Conservation (phyloP, 2,113 vertebrate species). For the Struthio camelus region DNA sequence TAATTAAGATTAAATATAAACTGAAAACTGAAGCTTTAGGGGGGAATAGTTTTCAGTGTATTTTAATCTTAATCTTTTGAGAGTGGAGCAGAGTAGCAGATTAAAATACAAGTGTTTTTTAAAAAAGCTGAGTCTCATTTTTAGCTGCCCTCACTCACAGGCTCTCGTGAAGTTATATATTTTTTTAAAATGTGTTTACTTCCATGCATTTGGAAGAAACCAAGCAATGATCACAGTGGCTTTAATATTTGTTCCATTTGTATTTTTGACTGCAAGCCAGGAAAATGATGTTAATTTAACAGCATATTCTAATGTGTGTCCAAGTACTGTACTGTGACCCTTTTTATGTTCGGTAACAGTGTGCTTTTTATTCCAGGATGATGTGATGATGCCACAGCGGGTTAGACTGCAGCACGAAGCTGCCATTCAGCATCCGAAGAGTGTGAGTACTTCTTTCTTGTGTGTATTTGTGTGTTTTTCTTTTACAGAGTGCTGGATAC, state of each 20-base stretch:
- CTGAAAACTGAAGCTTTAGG: too few species aligned
- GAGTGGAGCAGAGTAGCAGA: background rate
- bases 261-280: slow-evolving; percentile 30
- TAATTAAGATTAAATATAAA: too few species aligned
- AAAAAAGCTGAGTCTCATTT: background rate
- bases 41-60: background rate
- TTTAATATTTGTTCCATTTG: slow-evolving; percentile 13
- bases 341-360: slow-evolving; percentile 35
- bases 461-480: slow-evolving; percentile 8
- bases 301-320: background rate
- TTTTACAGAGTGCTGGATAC: slow-evolving; percentile 30
- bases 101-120: background rate
- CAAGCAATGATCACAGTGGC: background rate
- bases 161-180: background rate
- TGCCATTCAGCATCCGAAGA: slow-evolving; percentile 76
- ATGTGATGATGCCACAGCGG: slow-evolving; percentile 92
- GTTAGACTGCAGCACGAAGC: slow-evolving; percentile 85
- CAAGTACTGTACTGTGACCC: slow-evolving; percentile 15
- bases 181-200: background rate
- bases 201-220: background rate
- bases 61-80: background rate
- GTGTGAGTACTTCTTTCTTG: slow-evolving; percentile 80
- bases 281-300: slow-evolving; percentile 53
- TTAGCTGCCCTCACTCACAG: background rate
- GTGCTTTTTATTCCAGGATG: slow-evolving; percentile 83